Conservation (phyloP, 2,113 vertebrate species). For the Calcarius ornatus region DNA sequence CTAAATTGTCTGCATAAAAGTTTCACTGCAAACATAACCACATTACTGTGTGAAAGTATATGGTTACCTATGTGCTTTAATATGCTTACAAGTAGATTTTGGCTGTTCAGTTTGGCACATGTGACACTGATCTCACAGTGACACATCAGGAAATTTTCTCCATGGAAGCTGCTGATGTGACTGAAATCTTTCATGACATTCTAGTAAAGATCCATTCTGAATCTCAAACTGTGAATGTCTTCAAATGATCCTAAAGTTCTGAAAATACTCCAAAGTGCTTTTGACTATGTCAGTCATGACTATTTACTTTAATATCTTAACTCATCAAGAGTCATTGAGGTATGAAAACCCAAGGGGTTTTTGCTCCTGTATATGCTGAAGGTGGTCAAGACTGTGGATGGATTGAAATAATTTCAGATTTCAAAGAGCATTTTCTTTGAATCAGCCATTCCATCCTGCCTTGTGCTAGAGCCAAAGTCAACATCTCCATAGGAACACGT, state of each 20-base stretch:
- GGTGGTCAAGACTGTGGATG: background rate
- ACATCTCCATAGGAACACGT: background rate
- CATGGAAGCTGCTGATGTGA: background rate
- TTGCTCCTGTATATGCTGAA: background rate
- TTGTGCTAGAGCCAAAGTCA: background rate
- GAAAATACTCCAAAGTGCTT: background rate
- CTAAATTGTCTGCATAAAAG: background rate
- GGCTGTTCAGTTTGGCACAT: background rate
- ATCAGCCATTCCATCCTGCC: background rate
- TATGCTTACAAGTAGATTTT: background rate
- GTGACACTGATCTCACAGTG: background rate
- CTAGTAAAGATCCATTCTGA: background rate
- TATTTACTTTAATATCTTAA: background rate
- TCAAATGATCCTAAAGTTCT: background rate
- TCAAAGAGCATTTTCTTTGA: background rate
- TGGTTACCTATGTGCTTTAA: background rate
- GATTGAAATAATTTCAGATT: background rate
- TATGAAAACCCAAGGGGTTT: background rate
- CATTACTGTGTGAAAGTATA: background rate
- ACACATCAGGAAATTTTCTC: background rate
- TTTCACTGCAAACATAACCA: background rate
- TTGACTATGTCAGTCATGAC: background rate
- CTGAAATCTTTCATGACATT: background rate
- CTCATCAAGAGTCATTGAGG: background rate
- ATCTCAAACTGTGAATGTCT: background rate